These are phyloP conservation scores for Solenopsis fugax DNA, from an alignment of 1,140 invertebrate genomes.

Conservation along the genomic window DNA sequence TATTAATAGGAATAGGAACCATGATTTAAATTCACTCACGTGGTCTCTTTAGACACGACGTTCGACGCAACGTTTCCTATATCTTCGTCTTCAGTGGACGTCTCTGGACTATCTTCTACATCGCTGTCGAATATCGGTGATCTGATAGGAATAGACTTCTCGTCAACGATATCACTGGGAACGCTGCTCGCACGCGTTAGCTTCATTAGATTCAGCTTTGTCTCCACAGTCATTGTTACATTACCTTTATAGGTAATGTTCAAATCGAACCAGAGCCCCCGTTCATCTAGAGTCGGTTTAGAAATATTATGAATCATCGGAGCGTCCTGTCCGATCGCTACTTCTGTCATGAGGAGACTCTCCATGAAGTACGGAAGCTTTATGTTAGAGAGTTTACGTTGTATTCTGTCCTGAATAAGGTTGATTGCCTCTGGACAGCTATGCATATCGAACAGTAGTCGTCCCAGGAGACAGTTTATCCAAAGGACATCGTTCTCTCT, in stretches of 20 bases:
- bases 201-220: conserved; percentile 97
- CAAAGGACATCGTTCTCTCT: conserved; percentile 86
- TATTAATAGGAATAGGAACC: neutral
- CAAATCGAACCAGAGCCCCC: conserved; percentile 97
- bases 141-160: conserved; percentile 79
- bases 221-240: conserved; percentile 96
- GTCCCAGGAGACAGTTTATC: conserved; percentile 92
- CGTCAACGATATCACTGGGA: conserved; percentile 62
- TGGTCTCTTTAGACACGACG: conserved; percentile 80
- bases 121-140: conserved; percentile 93
- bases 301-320: conserved; percentile 92
- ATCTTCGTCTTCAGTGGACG: conserved; percentile 94
- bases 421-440: conserved; percentile 89
- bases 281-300: conserved; percentile 92
- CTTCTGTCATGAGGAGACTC: conserved; percentile 91
- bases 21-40: conserved; percentile 74
- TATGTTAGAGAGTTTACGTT: conserved; percentile 95
- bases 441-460: conserved; percentile 93
- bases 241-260: conserved; percentile 96
- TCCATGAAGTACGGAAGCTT: conserved; percentile 96
- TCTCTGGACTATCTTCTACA: conserved; percentile 96
- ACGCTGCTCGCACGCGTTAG: conserved; percentile 87
- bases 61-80: conserved; percentile 73
- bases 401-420: conserved; percentile 91
- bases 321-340: conserved; percentile 92